These are phyloP conservation scores for Spilarctia lutea DNA, from an alignment of 2,888 invertebrate species.

Conservation along the genomic window DNA sequence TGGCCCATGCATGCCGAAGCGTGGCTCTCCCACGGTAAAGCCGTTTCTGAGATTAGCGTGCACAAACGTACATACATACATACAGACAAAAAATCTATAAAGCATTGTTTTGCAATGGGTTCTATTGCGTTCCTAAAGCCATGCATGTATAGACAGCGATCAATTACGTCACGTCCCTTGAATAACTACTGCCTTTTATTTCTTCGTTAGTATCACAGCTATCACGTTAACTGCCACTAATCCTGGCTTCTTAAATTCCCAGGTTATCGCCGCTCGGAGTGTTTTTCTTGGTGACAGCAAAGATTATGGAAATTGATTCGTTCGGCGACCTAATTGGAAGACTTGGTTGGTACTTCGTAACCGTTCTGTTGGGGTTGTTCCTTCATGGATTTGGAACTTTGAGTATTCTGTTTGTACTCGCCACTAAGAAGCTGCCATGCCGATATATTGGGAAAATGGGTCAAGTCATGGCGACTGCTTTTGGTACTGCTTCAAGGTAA, in stretches of 20 bases:
- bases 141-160: no score
- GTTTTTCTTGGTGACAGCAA: conserved; percentile 95
- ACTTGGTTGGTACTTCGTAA: conserved; percentile 96
- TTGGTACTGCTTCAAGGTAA: conserved; percentile 96
- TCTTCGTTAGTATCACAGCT: not conserved
- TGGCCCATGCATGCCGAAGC: no score
- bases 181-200: not conserved
- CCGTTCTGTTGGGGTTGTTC: conserved; percentile 96
- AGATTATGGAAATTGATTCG: conserved; percentile 96
- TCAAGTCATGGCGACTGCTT: conserved; percentile 97
- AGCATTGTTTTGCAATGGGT: no score
- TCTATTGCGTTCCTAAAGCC: no score
- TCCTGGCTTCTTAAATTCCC: conserved; percentile 43
- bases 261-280: conserved; percentile 97
- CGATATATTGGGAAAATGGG: conserved; percentile 93
- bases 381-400: conserved; percentile 97
- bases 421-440: conserved; percentile 94
- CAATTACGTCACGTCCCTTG: not conserved
- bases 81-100: no score
- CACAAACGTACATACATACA: no score
- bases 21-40: no score
- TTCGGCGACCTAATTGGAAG: conserved; percentile 94
- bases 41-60: no score
- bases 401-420: conserved; percentile 94
- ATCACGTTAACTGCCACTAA: not conserved